These are phyloP conservation scores for Aleiodes leptofemur DNA, from an alignment of 2,888 invertebrate species.

Conservation along the genomic window DNA sequence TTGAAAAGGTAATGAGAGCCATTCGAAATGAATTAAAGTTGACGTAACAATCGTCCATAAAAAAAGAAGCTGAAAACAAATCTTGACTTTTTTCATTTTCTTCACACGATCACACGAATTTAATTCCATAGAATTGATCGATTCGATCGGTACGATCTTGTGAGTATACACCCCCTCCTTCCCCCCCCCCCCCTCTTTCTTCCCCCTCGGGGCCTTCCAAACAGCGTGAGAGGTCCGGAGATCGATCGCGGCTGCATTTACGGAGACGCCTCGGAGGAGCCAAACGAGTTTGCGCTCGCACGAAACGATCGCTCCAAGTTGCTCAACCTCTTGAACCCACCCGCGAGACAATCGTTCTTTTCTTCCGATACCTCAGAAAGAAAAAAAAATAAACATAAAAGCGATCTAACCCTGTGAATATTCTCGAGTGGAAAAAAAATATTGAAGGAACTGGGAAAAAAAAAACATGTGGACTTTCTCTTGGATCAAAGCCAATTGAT, in stretches of 20 bases:
- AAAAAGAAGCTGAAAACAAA: too few relatives aligned
- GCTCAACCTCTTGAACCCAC: slow-evolving; percentile 42
- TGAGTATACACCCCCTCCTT: neutral
- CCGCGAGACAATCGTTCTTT: slow-evolving; percentile 35
- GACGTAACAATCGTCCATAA: too few relatives aligned
- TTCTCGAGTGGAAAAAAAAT: slow-evolving; percentile 1
- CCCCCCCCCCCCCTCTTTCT: too few relatives aligned
- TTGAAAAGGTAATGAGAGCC: neutral
- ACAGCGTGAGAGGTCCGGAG: slow-evolving; percentile 34
- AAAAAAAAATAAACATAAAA: slow-evolving; percentile 9
- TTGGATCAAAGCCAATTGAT: slow-evolving; percentile 21
- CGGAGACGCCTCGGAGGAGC: slow-evolving; percentile 41
- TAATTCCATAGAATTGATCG: slow-evolving; percentile 28
- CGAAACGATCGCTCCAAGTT: slow-evolving; percentile 41
- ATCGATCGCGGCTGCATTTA: slow-evolving; percentile 42
- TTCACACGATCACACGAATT: slow-evolving; percentile 35
- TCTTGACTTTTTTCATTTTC: neutral
- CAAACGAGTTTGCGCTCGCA: slow-evolving; percentile 45
- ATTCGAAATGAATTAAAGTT: neutral
- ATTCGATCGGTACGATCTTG: slow-evolving; percentile 20
- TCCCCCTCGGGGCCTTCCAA: slow-evolving; percentile 3
- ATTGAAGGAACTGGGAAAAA: neutral
- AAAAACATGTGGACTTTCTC: neutral
- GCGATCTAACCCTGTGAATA: slow-evolving; percentile 18
- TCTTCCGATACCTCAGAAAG: slow-evolving; percentile 10